Base-by-base conservation (phyloP, 2,797 vertebrate genomes). In the Tympanoctomys barrerae region DNA sequence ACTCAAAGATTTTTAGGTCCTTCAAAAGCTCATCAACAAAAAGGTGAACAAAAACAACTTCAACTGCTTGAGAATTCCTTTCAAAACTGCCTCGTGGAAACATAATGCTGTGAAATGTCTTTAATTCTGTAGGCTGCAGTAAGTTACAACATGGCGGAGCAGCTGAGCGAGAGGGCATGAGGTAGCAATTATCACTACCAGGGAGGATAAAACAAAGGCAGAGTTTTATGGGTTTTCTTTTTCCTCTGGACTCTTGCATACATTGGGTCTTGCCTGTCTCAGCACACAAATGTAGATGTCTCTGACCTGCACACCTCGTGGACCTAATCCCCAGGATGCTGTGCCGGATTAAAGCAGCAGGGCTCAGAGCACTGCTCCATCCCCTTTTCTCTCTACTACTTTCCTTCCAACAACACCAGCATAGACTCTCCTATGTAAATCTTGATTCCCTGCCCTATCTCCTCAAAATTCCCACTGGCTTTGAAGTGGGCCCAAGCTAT, bases 1-100 rank as follows among this genome's bases (percentile, higher is more conserved):
- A 94, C 54, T 70, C 49, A 97, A 96, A 95, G 75, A 71, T 97
- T 79, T 54, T 68, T 66, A 93, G 96, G 36, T 78, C 81, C 42
- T 96, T 95, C 79, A 87, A 68, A 95, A 97, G 71, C 73, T 96
- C 85, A 64, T 96, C 96, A 97, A 91, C 95, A 97, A 77, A 57
- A 54, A 52, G 33, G 19, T 94, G 70, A 81, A 94, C 31, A 95
- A 97, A 97, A 66, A 24, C 24, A 90, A 62, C 82, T 93, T 39
- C 7, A 66, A 59, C 4, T 96, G 12, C 89, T 78, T 92, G 81
- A 97, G 52, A 89, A 95, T 89, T 91, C 12, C 4, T 94, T 97
- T 96, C 68, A n/a, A 84, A 95, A 57, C 26, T 81, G 59, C 52
- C 92, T 83, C 36, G 62, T 42, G 90, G 91, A 96, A 95, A 57